Evolutionary conservation across 2,797 vertebrate genomes (phyloP).

Genomic region (Hirundo rustica): DNA sequence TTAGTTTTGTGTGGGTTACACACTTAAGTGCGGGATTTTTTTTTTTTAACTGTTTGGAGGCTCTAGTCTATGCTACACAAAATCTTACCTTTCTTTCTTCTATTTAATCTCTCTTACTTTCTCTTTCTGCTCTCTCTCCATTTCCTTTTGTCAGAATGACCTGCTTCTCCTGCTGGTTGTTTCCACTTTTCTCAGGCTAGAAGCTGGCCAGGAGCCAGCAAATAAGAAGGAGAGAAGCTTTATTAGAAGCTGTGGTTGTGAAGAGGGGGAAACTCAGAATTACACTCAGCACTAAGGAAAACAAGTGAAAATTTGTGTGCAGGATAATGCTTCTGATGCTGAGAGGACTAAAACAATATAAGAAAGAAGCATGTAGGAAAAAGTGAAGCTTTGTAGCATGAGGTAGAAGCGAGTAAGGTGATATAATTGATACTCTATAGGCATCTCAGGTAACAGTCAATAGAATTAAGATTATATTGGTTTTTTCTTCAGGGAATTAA

Average conservation of each 20-base stretch:
- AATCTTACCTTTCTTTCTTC: neutral
- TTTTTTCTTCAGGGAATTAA: neutral
- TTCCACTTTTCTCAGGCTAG: constrained; percentile 54
- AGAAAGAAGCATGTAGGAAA: neutral
- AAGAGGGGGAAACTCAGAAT: neutral
- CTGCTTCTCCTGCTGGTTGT: constrained; percentile 56
- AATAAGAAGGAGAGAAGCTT: constrained; percentile 14
- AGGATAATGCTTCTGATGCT: neutral
- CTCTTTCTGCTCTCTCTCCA: constrained; percentile 2
- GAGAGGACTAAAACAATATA: neutral
- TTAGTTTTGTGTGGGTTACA: neutral
- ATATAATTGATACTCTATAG: neutral
- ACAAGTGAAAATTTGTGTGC: constrained; percentile 5
- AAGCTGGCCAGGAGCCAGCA: constrained; percentile 46
- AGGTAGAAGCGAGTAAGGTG: neutral
- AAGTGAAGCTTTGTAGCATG: neutral
- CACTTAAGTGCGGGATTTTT: neutral
- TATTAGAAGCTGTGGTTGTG: neutral
- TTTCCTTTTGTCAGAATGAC: constrained; percentile 55
- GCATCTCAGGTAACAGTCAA: constrained; percentile 26
- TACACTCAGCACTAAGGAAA: neutral
- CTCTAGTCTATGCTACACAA: neutral
- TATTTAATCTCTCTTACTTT: constrained; percentile 35
- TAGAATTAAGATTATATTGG: constrained; percentile 5
- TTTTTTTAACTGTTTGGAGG: neutral